Base-by-base conservation (phyloP, 2,113 vertebrate genomes). In the Orthonyx spaldingii region DNA sequence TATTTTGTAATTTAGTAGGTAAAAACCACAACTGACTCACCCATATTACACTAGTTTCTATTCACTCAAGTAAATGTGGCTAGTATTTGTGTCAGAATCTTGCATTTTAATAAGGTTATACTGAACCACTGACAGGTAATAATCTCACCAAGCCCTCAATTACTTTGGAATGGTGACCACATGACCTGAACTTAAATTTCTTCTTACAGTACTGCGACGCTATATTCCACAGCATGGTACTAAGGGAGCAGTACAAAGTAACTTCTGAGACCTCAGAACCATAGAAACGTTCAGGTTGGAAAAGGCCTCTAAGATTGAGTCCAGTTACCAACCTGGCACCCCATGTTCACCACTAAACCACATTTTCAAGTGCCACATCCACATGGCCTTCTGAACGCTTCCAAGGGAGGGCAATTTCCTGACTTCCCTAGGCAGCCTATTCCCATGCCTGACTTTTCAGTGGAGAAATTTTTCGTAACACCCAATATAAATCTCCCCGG, bases 211-310 rank as follows among this genome's bases (percentile, higher is more conserved):
- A 21, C 35, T 33, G 22, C 42, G 46, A 3, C n/a, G 28, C 27
- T 56, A 24, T 12, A 59, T 55, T 59, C 53, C 27, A 32, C 28
- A 78, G 50, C 7, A 26, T 1, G 4, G 42, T 24, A 52, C 55
- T 59, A 49, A 44, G 9, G 26, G 7, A 72, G 59, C 44, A 60
- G 35, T 44, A 74, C 42, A 56, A 41, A 49, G 30, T n/a, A 63
- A n/a, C 33, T 57, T 30, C 44, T 14, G 56, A 85, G n/a, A 39
- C 30, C 30, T 68, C 4, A n/a, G 11, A 47, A 22, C 4, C 30
- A 61, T 0, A 26, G 39, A 47, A 60, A 27, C 0, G 0, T 26
- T 53, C 30, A 41, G 41, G n/a, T 1, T 60, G 47, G 55, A 60
- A 76, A 68, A 76, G 17, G 42, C 21, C 19, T 47, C 61, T n/a